These are phyloP conservation scores for Ceryle rudis DNA, from an alignment of 2,797 vertebrate genomes.

Conservation along the genomic window DNA sequence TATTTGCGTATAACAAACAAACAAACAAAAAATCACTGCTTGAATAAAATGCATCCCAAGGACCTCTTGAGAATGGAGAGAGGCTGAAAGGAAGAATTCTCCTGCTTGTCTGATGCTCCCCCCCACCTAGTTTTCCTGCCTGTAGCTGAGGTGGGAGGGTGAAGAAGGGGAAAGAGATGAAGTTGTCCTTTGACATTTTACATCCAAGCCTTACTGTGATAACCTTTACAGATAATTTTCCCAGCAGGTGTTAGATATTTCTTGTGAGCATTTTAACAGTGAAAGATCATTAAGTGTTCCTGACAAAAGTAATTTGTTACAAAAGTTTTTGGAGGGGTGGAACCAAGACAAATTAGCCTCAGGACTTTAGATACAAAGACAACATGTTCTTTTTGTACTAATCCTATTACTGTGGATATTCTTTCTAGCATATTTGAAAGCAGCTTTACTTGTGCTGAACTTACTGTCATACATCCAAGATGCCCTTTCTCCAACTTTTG, in stretches of 20 bases:
- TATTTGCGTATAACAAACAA: background rate
- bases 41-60: background rate
- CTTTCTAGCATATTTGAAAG: conserved; percentile 10
- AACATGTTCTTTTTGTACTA: conserved; percentile 23
- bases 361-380: conserved; percentile 18
- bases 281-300: conserved; percentile 57
- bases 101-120: conserved; percentile 23
- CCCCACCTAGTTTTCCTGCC: background rate
- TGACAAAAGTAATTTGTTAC: conserved; percentile 63
- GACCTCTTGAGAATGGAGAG: background rate
- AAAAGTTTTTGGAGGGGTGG: conserved; percentile 21
- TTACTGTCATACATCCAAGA: conserved; percentile 6
- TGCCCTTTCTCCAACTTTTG: conserved; percentile 8
- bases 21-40: background rate
- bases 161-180: background rate
- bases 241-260: conserved; percentile 68
- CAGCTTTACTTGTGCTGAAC: background rate
- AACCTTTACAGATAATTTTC: conserved; percentile 75
- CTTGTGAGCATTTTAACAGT: conserved; percentile 63
- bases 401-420: conserved; percentile 40
- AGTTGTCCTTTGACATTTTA: conserved; percentile 68
- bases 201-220: conserved; percentile 45
- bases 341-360: conserved; percentile 53
- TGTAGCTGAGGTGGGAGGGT: background rate
- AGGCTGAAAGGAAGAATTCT: conserved; percentile 49